Base-by-base conservation (phyloP, 2,797 vertebrate species). In the Tapirus indicus region DNA sequence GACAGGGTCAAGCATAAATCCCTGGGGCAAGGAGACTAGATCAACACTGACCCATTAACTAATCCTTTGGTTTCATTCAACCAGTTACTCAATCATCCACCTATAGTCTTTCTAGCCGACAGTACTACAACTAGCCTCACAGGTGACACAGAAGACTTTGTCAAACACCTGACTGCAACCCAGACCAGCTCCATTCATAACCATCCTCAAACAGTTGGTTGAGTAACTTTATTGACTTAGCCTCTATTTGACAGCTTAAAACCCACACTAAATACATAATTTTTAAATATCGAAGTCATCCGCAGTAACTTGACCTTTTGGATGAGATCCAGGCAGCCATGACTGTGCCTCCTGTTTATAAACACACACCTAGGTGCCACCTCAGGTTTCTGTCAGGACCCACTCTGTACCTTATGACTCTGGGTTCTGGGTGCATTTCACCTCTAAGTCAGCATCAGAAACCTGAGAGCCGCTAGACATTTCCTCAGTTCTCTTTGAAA, bases 1-100 rank as follows among this genome's bases (percentile, higher is more conserved):
- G 38, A 78, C 7, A 91, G 20, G 18, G 9, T 91, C 68, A 92
- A 97, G 89, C 52, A 91, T 62, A 78, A 88, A 97, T 47, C 25
- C 17, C 8, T 54, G 47, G 85, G n/a, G 52, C 38, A 47, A 89
- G 41, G 17, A 13, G 49, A 38, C 47, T 66, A 90, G 62, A 68
- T 88, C 54, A 75, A 49, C 27, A 58, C 7, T 35, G 38, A 92
- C n/a, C 5, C 7, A 60, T 41, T 78, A 47, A 86, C 79, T 74
- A 91, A 87, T 88, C 21, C 13, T 95, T 93, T 77, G 14, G 10
- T 88, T 58, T 74, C 71, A 74, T 88, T 88, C 32, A 75, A 69
- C 14, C n/a, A 49, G 25, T 82, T 82, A 68, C 60, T 35, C 68
- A 62, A 56, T 90, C 38, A 90, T 41, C 23, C 32, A 4, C 23